Conservation (phyloP, 2,113 vertebrate species). For the Eira barbara region DNA sequence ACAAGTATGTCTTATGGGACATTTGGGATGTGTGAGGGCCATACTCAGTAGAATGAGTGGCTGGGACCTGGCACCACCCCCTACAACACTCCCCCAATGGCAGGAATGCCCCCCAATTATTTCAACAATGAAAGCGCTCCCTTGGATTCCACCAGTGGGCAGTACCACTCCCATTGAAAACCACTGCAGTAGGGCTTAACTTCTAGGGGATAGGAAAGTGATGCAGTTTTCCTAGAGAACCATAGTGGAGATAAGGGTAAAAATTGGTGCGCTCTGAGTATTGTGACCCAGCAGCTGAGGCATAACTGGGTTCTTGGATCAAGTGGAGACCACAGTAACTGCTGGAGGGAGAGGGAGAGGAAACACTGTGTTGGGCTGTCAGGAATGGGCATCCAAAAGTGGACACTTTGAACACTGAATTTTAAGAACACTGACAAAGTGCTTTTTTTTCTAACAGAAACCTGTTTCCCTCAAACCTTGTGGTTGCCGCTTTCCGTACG, state of each 20-base stretch:
- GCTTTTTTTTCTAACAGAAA: conserved; percentile 87
- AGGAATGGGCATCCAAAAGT: background rate
- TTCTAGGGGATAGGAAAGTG: background rate
- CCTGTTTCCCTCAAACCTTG: conserved; percentile 95
- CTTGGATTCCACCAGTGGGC: background rate
- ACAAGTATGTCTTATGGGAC: background rate
- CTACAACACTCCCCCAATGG: background rate
- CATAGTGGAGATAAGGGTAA: background rate
- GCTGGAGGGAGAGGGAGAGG: background rate
- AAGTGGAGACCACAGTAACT: background rate
- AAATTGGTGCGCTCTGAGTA: background rate
- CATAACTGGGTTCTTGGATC: background rate
- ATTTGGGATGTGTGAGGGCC: background rate
- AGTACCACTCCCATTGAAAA: background rate
- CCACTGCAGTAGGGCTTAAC: background rate
- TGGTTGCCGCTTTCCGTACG: conserved; percentile 93
- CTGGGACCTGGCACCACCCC: background rate
- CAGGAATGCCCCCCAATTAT: background rate
- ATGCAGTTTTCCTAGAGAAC: background rate
- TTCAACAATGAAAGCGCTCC: background rate
- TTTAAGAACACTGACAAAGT: conserved; percentile 50
- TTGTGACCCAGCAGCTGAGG: background rate
- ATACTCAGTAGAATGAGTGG: background rate
- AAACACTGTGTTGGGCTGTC: background rate
- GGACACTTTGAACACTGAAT: background rate